Evolutionary conservation across 2,797 vertebrate genomes (phyloP), one percentile per base, ranked within the genome.

Genomic region (Prionace glauca): DNA sequence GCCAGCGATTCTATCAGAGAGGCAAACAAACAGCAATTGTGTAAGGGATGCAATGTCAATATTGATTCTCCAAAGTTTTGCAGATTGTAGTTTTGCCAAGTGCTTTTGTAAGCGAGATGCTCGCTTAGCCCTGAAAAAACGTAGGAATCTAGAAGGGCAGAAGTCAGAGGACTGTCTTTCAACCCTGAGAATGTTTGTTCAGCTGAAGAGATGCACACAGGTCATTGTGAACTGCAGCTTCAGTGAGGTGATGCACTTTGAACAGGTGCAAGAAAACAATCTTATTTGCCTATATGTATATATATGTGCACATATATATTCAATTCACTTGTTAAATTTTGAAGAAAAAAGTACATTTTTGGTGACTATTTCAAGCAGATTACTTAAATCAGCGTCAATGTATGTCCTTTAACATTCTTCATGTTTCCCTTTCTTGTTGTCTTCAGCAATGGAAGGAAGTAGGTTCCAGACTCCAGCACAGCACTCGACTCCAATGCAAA

Each of bases 161-260:
- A 92, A 92, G 62, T 91, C 60, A 91, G 88, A 10, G 60, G 60
- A 65, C 60, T 91, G 32, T 69, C 90, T 41, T 67, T 92, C 90
- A 92, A 92, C 90, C 65, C 36, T 92, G 65, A 92, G 24, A 92
- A 69, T 92, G 90, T 92, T 92, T 92, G 90, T 69, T 69, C 90
- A 67, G 65, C 65, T 92, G 90, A 92, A 92, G 88, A 36, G n/a
- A 67, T 92, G 62, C 36, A 69, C 20, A 69, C 90, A 41, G 62
- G 65, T 69, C 62, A 92, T 41, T 69, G 90, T 92, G 65, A 18
- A 24, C 90, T 36, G 10, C n/a, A 41, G n/a, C n/a, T 69, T 69
- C 65, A 92, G 60, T 69, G 20, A 69, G 29, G 8, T 84, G 90
- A 67, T 41, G 65, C 90, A 92, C 65, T 92, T 92, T 41, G 62